Base-by-base conservation (phyloP, 2,888 invertebrate genomes). In the Apodemia zela region DNA sequence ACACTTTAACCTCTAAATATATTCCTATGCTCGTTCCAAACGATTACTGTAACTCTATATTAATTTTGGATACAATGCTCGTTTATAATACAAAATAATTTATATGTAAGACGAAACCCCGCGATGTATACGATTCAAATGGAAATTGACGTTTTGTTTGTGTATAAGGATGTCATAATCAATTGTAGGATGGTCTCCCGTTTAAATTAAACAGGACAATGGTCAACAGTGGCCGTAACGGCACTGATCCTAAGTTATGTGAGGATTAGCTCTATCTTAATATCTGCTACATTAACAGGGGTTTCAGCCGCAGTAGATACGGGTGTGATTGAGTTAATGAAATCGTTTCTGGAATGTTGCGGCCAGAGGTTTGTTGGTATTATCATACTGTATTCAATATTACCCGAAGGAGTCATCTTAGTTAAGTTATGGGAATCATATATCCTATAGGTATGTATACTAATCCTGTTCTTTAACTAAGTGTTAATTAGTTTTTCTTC, bases 151-250 rank as follows among this genome's bases (percentile, higher is more conserved):
- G 17, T 18, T 54, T n/a, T n/a, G 21, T 33, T 62, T 62, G 66
- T 69, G 70, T 73, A 76, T 76, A 78, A 80, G 80, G 61, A 66
- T 62, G 60, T 57, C 81, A 82, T 85, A 89, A 88, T 89, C 86
- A 89, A 89, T 90, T 88, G 72, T 66, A 60, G 66, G 70, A 67
- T 65, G 68, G 66, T 67, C 75, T 75, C 78, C 84, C 80, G 87
- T 87, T 88, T 89, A 89, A 91, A 85, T 91, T 89, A 89, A 89
- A 87, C 83, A 84, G 89, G 89, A 90, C 89, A 89, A 89, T 89
- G 90, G 90, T 89, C 89, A 89, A 84, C 73, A 79, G 77, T 74
- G 80, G 79, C 76, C 79, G 83, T 83, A 85, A 84, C 84, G 80
- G 80, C 79, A 80, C 77, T 84, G 80, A 89, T 86, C 88, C 89